Base-by-base conservation (phyloP, 2,888 invertebrate genomes). In the Hirudinaria manillensis region DNA sequence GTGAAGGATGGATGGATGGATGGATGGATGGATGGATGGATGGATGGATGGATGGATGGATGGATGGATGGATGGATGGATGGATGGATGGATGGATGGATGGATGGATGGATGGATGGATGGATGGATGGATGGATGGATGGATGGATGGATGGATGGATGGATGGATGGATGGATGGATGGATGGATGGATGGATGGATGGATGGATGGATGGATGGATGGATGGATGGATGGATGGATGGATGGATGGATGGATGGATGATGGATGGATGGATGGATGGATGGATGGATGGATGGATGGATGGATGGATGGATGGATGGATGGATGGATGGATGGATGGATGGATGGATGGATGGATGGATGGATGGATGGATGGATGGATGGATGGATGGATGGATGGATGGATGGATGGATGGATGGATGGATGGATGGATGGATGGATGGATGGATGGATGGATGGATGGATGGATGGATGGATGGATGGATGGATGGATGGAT, bases 51-150 rank as follows among this genome's bases (percentile, higher is more conserved):
- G 27, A 6, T 6, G 13, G 13, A 56, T 56, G 61, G 13, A 56
- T 56, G 61, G 27, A 56, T 56, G 61, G 13, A 6, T 56, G 61
- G 6, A 67, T 67, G 67, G 6, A 67, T 67, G 67, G 6, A 67
- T 67, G 67, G 6, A 67, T 67, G 67, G 6, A 67, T 67, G 67
- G 6, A 67, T 67, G 67, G 6, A 67, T 67, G 67, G 6, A 67
- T 67, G 67, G 13, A 68, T 68, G 68, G 13, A 36, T 32, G 68
- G 13, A 68, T 32, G 68, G 13, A 67, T 68, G 68, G 6, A 68
- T 68, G 68, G 6, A 68, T 68, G 68, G 6, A 68, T 68, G 68
- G 13, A 68, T 34, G 68, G 13, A 68, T 53, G 55, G 55, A 21
- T 53, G 55, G 55, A 21, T 16, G 55, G 16, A 53, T 53, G 55